Evolutionary conservation across 2,888 invertebrate species (phyloP), one percentile per base, ranked within the genome.

Genomic region (Cephus pygmeus): DNA sequence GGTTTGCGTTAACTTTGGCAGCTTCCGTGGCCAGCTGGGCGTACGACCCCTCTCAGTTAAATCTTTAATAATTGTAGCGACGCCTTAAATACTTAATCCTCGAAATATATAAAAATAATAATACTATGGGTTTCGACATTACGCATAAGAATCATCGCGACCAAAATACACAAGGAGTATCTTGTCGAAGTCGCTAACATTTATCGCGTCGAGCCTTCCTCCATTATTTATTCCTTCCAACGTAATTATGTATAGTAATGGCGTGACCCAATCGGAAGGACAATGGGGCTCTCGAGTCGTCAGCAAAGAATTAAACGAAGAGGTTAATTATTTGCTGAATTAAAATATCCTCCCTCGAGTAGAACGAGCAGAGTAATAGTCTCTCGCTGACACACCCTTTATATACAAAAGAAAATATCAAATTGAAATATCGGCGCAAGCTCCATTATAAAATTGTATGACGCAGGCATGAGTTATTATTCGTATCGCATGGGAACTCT

Each of bases 71-170:
- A 69, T 69, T 6, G 71, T 76, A 82, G 81, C 81, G 81, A 80
- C 77, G 76, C 68, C 79, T 85, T 82, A 80, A 85, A 85, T 84
- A 83, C 80, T 81, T 84, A 81, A 82, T 79, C 83, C 81, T 82
- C 78, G 82, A 82, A 82, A 87, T 82, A 84, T 88, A 86, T 87
- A 88, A 87, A 88, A 88, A 85, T 88, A 88, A 88, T 87, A 88
- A 88, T 88, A 88, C 88, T 88, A 87, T 86, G 81, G 83, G 85
- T 86, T 83, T 80, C 33, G 71, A 31, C 4, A 12, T 69, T 69
- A 31, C 33, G 33, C 71, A 30, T 11, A 69, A 69, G 30, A 33
- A 69, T 69, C 11, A 31, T 33, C 71, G 31, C 71, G 71, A 69
- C 15, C 0, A 33, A 69, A 30, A 30, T 6, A 31, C 33, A 30